Conservation (phyloP, 2,888 invertebrate genomes). For the Ptychoptera contaminata region DNA sequence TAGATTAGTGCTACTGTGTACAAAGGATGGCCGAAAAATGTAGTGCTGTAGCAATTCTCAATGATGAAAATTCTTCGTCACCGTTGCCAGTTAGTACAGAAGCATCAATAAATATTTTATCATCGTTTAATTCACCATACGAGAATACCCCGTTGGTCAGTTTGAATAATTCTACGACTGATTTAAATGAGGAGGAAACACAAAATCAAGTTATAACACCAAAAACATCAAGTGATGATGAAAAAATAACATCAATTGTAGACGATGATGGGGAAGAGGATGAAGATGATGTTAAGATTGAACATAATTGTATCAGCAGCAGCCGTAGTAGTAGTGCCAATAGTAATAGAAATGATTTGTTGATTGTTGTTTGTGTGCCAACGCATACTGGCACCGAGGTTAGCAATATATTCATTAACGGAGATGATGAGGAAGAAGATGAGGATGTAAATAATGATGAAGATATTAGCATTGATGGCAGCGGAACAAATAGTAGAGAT, state of each 20-base stretch:
- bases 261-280: background rate
- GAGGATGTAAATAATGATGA: background rate
- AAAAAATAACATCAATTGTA: background rate
- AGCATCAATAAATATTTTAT: background rate
- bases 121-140: background rate
- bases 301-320: no score
- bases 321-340: no score
- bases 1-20: no score
- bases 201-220: background rate
- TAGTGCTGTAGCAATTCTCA: no score
- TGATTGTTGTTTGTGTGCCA: background rate
- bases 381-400: no score
- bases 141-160: conserved; percentile 5
- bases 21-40: no score
- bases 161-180: conserved; percentile 3
- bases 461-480: background rate
- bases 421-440: background rate
- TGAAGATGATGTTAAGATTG: no score
- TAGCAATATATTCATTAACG: background rate
- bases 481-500: background rate
- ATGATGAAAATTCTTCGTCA: background rate
- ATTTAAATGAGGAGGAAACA: conserved; percentile 1
- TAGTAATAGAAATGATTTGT: background rate
- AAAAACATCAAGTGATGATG: background rate
- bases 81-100: background rate